Percentiles rank a stretch among this genome's conserved stretches.
These are phyloP conservation scores for Knipowitschia caucasica DNA, from an alignment of 2,797 vertebrate genomes.

Conservation along the genomic window DNA sequence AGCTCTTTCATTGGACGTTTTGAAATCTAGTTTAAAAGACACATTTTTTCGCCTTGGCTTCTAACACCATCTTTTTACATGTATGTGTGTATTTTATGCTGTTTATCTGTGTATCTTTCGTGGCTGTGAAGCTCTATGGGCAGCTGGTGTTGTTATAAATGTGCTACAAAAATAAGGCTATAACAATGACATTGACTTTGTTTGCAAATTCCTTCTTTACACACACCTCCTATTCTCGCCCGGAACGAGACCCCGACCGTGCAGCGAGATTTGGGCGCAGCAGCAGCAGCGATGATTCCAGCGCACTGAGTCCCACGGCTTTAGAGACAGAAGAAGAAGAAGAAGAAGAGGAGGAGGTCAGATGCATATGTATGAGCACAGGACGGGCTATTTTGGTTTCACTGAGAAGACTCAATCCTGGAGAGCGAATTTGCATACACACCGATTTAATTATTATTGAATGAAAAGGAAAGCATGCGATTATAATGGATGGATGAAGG, in stretches of 20 bases:
- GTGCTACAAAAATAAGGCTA: no score
- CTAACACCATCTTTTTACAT: no score
- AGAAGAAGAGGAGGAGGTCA: slow-evolving; percentile 51
- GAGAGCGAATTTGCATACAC: slow-evolving; percentile 51
- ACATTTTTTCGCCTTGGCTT: no score
- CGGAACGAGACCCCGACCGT: slow-evolving; percentile 90
- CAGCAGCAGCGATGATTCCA: slow-evolving; percentile 89
- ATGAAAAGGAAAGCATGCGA: slow-evolving; percentile 34
- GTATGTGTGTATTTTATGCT: no score
- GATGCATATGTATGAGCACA: slow-evolving; percentile 68
- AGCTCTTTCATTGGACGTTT: no score
- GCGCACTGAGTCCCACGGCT: slow-evolving; percentile 96
- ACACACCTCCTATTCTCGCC: slow-evolving; percentile 90
- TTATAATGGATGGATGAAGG: slow-evolving; percentile 31
- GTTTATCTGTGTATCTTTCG: no score
- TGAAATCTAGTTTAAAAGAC: no score
- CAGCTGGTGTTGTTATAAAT: no score
- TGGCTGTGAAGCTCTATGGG: no score
- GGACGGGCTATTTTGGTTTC: slow-evolving; percentile 57
- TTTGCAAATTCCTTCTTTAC: no score
- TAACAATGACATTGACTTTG: no score
- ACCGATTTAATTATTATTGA: slow-evolving; percentile 57
- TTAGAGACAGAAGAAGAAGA: slow-evolving; percentile 59
- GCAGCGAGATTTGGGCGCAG: slow-evolving; percentile 92
- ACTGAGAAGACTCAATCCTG: slow-evolving; percentile 54